Evolutionary conservation across 2,113 vertebrate species (phyloP), one percentile per base, ranked within the genome.

Genomic region (Takifugu flavidus): DNA sequence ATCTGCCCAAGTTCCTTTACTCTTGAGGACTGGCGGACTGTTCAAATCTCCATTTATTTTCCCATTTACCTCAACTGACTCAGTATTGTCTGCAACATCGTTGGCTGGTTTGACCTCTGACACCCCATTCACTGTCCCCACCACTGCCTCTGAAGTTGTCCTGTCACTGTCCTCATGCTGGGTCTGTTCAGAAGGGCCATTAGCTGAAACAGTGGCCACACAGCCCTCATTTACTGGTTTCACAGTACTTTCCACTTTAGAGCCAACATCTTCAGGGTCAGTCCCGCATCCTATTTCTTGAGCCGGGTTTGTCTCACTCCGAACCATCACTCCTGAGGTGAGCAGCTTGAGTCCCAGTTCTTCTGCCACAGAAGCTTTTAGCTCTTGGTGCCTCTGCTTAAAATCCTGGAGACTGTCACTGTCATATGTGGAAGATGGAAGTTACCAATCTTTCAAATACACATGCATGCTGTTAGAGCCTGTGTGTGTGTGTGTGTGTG

Each of bases 331-430:
- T 25, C 67, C 53, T n/a, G 34, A 53, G 47, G 20, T 1, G 2
- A 28, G 6, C 0, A 44, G 34, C 54, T 75, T 70, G 13, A 77
- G 27, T 49, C 79, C 72, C 29, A 87, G 69, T 54, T 87, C 84
- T 13, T 78, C 79, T 15, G 67, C 65, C 65, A 79, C 90, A 0
- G 79, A 81, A 14, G 78, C 83, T 72, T 83, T 90, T 25, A 50
- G 69, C 54, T 90, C 87, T 47, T 64, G 64, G 58, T 90, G 86
- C 64, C 82, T 91, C 74, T 87, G 80, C 72, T 78, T 90, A n/a
- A 86, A 88, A 53, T 90, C 90, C 70, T 81, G 72, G 66, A 89
- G 56, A 62, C 58, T 84, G 62, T 85, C 72, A 69, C 89, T 91
- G 27, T 46, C 28, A 74, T 57, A 70, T 45, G 3, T 4, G 2